Evolutionary conservation across 2,113 vertebrate species (phyloP).

Genomic region (Bos indicus): DNA sequence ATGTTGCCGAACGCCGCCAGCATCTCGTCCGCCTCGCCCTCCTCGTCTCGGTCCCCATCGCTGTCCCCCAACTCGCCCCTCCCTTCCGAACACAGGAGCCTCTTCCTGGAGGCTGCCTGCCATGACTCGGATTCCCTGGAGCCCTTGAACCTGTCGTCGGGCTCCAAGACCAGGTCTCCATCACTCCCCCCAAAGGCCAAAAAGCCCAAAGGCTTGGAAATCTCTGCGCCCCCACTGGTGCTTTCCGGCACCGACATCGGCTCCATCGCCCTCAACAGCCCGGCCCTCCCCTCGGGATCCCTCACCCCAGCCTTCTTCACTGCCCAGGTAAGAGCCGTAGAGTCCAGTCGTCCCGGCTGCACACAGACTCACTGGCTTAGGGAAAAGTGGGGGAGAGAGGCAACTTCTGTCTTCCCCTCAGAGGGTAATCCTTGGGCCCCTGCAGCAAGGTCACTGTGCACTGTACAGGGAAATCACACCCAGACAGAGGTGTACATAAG

Average conservation of each 20-base stretch:
- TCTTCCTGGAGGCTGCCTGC: slow-evolving; percentile 82
- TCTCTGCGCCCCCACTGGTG: slow-evolving; percentile 89
- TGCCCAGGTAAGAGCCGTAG: slow-evolving; percentile 86
- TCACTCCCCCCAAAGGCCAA: slow-evolving; percentile 92
- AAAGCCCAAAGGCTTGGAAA: slow-evolving; percentile 97
- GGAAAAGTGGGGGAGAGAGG: too few species aligned
- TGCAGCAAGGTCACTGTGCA: neutral
- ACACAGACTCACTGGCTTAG: neutral
- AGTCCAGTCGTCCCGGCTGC: accelerated
- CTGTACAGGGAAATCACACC: neutral
- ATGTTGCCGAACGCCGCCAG: slow-evolving; percentile 80
- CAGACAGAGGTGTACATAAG: accelerated
- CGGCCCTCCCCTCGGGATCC: slow-evolving; percentile 93
- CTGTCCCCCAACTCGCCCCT: slow-evolving; percentile 83
- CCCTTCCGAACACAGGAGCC: slow-evolving; percentile 82
- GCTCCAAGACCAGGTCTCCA: slow-evolving; percentile 89
- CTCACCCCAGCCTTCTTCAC: slow-evolving; percentile 96
- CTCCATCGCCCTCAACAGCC: slow-evolving; percentile 96
- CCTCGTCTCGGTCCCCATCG: slow-evolving; percentile 84
- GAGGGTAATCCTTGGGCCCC: accelerated
- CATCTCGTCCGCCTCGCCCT: slow-evolving; percentile 79
- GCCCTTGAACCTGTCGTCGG: slow-evolving; percentile 95
- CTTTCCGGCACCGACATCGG: slow-evolving; percentile 90
- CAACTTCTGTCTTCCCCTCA: neutral
- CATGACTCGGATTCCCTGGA: slow-evolving; percentile 88